A percentile compares a stretch with the other conserved stretches of the same genome.
These are phyloP conservation scores for Tapera naevia DNA, from an alignment of 2,797 vertebrate species.

Conservation along the genomic window DNA sequence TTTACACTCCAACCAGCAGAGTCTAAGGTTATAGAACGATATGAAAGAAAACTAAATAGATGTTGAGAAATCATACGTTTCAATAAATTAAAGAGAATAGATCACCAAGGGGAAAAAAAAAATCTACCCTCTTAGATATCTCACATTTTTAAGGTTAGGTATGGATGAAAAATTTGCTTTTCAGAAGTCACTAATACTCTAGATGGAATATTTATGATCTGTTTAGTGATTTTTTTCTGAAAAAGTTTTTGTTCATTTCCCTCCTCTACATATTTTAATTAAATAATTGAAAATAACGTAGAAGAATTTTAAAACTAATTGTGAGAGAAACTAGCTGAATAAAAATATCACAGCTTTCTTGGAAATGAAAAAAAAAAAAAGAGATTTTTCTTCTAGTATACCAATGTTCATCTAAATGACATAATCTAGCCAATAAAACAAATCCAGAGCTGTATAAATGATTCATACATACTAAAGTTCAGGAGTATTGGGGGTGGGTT, in stretches of 20 bases:
- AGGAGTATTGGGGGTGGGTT: background rate
- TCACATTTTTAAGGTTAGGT: background rate
- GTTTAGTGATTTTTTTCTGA: background rate
- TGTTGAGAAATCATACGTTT: background rate
- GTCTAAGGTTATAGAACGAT: background rate
- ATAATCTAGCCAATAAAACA: background rate
- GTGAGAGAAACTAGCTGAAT: background rate
- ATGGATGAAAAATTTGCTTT: background rate
- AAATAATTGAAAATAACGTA: background rate
- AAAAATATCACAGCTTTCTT: background rate
- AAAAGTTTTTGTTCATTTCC: background rate
- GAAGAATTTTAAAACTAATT: background rate
- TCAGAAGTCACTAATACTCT: background rate
- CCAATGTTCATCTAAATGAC: background rate
- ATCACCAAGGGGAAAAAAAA: background rate
- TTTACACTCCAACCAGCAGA: background rate
- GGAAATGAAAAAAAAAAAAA: background rate
- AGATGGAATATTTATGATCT: background rate
- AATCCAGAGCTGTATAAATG: background rate
- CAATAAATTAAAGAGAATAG: background rate
- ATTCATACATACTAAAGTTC: background rate
- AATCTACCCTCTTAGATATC: background rate
- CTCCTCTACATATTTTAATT: background rate
- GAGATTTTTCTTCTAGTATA: accelerated
- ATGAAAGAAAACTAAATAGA: background rate